Percentiles rank a stretch among this genome's conserved stretches.
Evolutionary conservation across 2,888 invertebrate genomes (phyloP).

Genomic region (Euspilapteryx auroguttella): DNA sequence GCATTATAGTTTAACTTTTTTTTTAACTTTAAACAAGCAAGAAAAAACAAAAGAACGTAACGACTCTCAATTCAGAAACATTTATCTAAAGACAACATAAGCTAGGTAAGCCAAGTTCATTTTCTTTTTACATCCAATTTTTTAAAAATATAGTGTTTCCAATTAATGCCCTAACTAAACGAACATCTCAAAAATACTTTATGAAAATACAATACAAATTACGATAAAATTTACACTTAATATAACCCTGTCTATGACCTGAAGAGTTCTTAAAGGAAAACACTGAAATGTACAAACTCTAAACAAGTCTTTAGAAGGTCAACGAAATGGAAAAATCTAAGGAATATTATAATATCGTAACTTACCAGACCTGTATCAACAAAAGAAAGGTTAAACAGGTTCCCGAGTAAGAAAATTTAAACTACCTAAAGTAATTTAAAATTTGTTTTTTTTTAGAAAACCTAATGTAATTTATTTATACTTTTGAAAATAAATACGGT

Average conservation of each 20-base stretch:
- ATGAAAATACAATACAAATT: constrained; percentile 61
- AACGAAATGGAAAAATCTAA: constrained; percentile 13
- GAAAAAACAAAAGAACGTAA: neutral
- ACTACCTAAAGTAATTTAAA: too few species aligned
- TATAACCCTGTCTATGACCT: constrained; percentile 63
- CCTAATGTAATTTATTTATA: too few species aligned
- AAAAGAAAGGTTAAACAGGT: too few species aligned
- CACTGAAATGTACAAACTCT: constrained; percentile 39
- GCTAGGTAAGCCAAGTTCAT: too few species aligned
- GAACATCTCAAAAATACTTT: constrained; percentile 59
- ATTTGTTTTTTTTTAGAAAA: too few species aligned
- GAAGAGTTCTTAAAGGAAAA: constrained; percentile 52
- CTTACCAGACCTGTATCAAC: too few species aligned
- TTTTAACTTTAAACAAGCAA: too few species aligned
- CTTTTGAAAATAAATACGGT: too few species aligned
- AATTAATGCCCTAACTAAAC: constrained; percentile 55
- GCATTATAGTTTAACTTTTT: too few species aligned
- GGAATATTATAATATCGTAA: constrained; percentile 8
- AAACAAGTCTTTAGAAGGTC: constrained; percentile 43
- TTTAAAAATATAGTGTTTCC: constrained; percentile 40
- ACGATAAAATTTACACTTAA: constrained; percentile 62
- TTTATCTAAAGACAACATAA: too few species aligned
- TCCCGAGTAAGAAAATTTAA: too few species aligned
- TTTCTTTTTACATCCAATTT: constrained; percentile 27
- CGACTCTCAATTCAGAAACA: neutral